A percentile compares a stretch with the other conserved stretches of the same genome.
Conservation (phyloP, 37 sponge, comb jelly and placozoan genomes). For the Agelas oroides region DNA sequence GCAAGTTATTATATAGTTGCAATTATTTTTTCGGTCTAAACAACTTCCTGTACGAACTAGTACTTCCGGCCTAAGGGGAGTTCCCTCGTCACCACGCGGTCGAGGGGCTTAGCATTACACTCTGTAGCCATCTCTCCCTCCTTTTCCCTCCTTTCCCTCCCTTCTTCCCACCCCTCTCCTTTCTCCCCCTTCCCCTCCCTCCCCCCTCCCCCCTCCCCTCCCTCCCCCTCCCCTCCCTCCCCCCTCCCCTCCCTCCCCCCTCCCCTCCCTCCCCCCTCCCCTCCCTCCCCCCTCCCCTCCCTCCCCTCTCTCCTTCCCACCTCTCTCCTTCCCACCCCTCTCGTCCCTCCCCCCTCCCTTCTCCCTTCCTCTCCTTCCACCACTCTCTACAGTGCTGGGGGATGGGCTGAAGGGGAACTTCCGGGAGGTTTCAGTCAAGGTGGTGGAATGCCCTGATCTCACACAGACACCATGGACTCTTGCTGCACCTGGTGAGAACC, state of each 20-base stretch:
- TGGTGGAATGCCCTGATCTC: slow-evolving; percentile 95
- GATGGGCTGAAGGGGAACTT: slow-evolving; percentile 79
- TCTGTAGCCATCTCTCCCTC: neutral
- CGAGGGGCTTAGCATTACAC: too few relatives aligned
- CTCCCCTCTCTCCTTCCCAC: too few relatives aligned
- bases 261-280: too few relatives aligned
- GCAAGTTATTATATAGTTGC: too few relatives aligned
- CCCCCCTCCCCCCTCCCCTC: neutral
- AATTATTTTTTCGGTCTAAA: too few relatives aligned
- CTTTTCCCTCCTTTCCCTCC: neutral
- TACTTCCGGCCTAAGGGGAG: too few relatives aligned
- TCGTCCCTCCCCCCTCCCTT: neutral
- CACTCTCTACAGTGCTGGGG: slow-evolving; percentile 50
- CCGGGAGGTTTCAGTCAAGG: slow-evolving; percentile 61
- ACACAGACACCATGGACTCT: slow-evolving; percentile 86
- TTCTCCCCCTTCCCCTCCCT: neutral
- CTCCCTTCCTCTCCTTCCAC: neutral
- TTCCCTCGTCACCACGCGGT: too few relatives aligned
- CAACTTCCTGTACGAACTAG: too few relatives aligned
- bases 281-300: too few relatives aligned
- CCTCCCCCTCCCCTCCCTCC: too few relatives aligned
- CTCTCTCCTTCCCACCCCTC: neutral
- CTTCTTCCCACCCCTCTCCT: neutral
- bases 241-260: too few relatives aligned
- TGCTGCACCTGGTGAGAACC: slow-evolving; percentile 80